phyloP scores from a whole-genome alignment of 2,888 invertebrate genomes.

The Falcaria lacertinaria region DNA sequence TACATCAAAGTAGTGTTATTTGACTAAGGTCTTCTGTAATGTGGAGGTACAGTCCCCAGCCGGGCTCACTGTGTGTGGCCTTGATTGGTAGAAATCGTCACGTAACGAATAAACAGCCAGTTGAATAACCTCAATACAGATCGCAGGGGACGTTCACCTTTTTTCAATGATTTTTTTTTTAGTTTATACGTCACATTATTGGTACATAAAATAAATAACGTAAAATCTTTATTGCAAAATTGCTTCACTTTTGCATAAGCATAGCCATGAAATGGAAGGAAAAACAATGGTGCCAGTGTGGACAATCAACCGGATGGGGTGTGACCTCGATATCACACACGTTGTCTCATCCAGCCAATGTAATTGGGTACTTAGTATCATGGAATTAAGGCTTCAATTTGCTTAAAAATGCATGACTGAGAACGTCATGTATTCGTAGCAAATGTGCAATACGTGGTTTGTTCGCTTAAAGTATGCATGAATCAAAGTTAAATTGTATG shows the following conservation, averaged over 20 bases:
- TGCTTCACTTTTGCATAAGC: constrained; percentile 20
- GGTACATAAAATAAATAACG: not conserved
- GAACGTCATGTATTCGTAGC: not conserved
- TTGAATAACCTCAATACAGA: too few species aligned
- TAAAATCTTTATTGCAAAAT: not conserved
- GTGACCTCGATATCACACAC: constrained; percentile 29
- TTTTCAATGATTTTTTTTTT: too few species aligned
- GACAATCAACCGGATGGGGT: constrained; percentile 31
- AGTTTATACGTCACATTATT: too few species aligned
- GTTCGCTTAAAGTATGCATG: not conserved
- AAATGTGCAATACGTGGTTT: not conserved
- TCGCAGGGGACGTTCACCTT: too few species aligned
- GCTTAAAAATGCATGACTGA: not conserved
- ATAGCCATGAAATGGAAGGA: constrained; percentile 33
- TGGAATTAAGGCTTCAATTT: not conserved
- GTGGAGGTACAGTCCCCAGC: too few species aligned
- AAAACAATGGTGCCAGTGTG: constrained; percentile 37
- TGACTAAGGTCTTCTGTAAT: too few species aligned
- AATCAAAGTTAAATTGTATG: not conserved
- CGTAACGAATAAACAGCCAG: too few species aligned
- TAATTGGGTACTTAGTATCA: not conserved
- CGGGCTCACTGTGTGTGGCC: too few species aligned
- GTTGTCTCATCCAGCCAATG: not conserved
- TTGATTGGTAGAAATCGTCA: too few species aligned
- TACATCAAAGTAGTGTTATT: too few species aligned